These are phyloP conservation scores for Syngnathoides biaculeatus DNA, from an alignment of 2,113 vertebrate genomes.

Conservation along the genomic window DNA sequence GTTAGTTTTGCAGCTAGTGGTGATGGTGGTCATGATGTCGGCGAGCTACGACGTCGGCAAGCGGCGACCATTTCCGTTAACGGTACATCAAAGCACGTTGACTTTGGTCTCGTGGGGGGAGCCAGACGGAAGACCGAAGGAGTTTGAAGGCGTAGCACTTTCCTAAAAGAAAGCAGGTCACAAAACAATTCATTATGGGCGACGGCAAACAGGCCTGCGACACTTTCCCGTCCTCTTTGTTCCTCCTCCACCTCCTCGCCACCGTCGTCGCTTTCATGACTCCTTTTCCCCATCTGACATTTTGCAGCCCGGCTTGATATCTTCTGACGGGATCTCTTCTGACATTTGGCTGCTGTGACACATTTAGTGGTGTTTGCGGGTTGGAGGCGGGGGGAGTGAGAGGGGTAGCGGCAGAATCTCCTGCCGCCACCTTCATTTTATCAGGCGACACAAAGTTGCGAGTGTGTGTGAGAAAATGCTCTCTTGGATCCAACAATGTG, in stretches of 20 bases:
- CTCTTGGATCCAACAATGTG: conserved; percentile 40
- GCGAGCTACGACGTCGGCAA: background rate
- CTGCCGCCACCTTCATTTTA: conserved; percentile 34
- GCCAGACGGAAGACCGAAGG: conserved; percentile 5
- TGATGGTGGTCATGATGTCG: background rate
- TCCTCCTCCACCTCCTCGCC: conserved; percentile 8
- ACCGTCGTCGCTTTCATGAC: conserved; percentile 11
- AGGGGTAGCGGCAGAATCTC: background rate
- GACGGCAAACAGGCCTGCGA: conserved; percentile 20
- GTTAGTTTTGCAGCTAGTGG: too few species aligned
- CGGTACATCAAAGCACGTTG: background rate
- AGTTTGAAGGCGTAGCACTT: conserved; percentile 12
- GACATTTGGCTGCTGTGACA: conserved; percentile 63
- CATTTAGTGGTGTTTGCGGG: conserved; percentile 52
- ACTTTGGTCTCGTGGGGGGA: conserved; percentile 11
- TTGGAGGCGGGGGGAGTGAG: background rate
- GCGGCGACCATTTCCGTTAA: background rate
- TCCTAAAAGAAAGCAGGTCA: conserved; percentile 43
- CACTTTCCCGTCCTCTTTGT: conserved; percentile 35
- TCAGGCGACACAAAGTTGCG: conserved; percentile 17
- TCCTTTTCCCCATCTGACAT: conserved; percentile 56
- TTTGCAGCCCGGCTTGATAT: conserved; percentile 64
- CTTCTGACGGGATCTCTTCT: conserved; percentile 62
- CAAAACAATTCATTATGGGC: conserved; percentile 21
- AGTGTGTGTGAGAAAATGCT: conserved; percentile 36